Conservation (phyloP, 1,140 invertebrate genomes). For the Drosophila watanabei region DNA sequence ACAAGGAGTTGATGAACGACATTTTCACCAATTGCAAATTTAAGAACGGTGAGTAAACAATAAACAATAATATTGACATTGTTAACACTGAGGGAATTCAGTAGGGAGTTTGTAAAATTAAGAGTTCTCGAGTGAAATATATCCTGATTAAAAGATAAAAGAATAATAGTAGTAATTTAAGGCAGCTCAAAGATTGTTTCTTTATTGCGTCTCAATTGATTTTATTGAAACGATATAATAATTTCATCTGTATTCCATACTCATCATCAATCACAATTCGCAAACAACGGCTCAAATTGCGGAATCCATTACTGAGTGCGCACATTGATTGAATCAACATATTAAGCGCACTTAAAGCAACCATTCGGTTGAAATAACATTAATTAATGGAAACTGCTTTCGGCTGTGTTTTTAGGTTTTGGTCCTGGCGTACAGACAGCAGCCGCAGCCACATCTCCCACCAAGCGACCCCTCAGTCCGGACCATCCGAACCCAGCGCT, state of each 20-base stretch:
- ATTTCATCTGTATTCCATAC: not conserved
- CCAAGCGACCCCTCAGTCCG: constrained; percentile 87
- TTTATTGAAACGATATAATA: not conserved
- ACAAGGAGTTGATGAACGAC: constrained; percentile 90
- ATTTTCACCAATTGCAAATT: constrained; percentile 88
- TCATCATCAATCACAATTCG: not conserved
- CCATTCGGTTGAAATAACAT: constrained; percentile 24
- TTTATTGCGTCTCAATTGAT: not conserved
- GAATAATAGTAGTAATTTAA: not conserved
- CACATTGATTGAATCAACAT: constrained; percentile 16
- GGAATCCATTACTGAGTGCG: constrained; percentile 3
- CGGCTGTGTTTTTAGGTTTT: constrained; percentile 85
- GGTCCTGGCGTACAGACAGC: constrained; percentile 85
- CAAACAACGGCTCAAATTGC: not conserved
- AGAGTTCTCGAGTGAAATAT: not conserved
- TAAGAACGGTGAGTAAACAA: constrained; percentile 87
- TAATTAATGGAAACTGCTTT: constrained; percentile 28
- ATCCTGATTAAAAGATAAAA: not conserved
- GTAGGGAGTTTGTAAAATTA: not conserved
- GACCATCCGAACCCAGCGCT: constrained; percentile 88
- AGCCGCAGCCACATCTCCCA: constrained; percentile 86
- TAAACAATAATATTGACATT: not conserved
- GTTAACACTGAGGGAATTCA: not conserved
- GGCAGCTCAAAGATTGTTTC: not conserved
- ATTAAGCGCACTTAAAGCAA: constrained; percentile 6